Base-by-base conservation (phyloP, 2,797 vertebrate genomes). In the Neostethus bicornis region DNA sequence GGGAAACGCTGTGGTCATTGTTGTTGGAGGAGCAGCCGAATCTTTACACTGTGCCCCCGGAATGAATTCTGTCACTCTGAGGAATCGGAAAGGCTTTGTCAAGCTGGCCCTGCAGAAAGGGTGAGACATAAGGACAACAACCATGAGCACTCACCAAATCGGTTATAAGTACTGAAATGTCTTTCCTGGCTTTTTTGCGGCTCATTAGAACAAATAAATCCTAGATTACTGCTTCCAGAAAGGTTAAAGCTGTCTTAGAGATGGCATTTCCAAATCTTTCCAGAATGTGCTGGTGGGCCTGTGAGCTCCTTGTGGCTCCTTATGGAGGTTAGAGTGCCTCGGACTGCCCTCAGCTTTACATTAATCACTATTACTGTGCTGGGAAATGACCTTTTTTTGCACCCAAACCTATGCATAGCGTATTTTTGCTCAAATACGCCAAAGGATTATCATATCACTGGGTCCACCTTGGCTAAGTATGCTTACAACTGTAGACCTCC, bases 1-100 rank as follows among this genome's bases (percentile, higher is more conserved):
- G 0, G 96, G 97, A 42, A 99, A 99, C 0, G 97, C 96, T 1
- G 93, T 99, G 64, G 76, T 99, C 81, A 99, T 99, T 0, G 97
- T 96, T 0, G 91, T 99, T 0, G 96, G 97, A 11, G 97, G 97
- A 0, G 96, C 97, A 0, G 96, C 97, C 0, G 97, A 99, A 79
- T 99, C 97, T 41, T 90, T 99, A 68, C 89, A 97, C 51, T 95
- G 95, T 47, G 87, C 76, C 0, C 94, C 95, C 0, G 97, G 96
- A 63, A 92, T 90, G 76, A 96, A 98, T 35, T 87, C 88, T 0
- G 95, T 99, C 73, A 96, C 92, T 0, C 77, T 99, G 70, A 95
- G 87, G 75, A 93, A 93, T 39, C 91, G 97, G 26, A 99, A 98
- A 79, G 97, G 96, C 55, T 99, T 99, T 49, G 91, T 99, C 54